These are phyloP conservation scores for Phoeniculus purpureus DNA, from an alignment of 2,797 vertebrate genomes.

Conservation along the genomic window DNA sequence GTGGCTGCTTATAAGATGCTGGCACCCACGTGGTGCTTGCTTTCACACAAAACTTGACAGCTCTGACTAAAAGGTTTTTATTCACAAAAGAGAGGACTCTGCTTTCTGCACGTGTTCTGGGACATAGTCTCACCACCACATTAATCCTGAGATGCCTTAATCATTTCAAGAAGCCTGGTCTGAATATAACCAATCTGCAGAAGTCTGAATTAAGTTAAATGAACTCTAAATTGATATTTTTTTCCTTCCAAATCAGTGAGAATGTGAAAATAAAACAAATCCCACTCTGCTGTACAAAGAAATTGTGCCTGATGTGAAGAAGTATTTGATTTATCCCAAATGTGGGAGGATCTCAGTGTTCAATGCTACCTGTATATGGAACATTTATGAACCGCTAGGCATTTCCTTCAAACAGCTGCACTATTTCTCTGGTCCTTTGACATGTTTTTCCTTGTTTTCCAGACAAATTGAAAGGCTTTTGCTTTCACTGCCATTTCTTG, in stretches of 20 bases:
- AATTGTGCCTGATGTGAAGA: neutral
- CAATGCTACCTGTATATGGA: neutral
- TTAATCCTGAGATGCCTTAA: slow-evolving; percentile 1
- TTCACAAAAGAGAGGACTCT: neutral
- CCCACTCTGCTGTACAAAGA: neutral
- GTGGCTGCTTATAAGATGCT: neutral
- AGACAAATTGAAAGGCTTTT: slow-evolving; percentile 56
- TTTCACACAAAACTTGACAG: neutral
- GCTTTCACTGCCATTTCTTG: slow-evolving; percentile 62
- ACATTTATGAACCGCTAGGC: neutral
- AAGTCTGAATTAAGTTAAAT: neutral
- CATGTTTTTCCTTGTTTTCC: slow-evolving; percentile 53
- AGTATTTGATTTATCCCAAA: neutral
- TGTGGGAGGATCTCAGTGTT: neutral
- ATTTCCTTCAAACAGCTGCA: slow-evolving; percentile 13
- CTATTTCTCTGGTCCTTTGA: slow-evolving; percentile 29
- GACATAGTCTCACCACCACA: neutral
- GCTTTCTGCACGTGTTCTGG: neutral
- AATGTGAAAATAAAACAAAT: neutral
- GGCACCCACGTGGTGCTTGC: neutral
- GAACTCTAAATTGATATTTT: slow-evolving; percentile 10
- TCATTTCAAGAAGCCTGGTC: slow-evolving; percentile 3
- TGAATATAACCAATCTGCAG: neutral
- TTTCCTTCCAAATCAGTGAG: neutral
- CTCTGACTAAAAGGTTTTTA: neutral